Base-by-base conservation (phyloP, 2,888 invertebrate genomes). In the Agriopis aurantiaria region DNA sequence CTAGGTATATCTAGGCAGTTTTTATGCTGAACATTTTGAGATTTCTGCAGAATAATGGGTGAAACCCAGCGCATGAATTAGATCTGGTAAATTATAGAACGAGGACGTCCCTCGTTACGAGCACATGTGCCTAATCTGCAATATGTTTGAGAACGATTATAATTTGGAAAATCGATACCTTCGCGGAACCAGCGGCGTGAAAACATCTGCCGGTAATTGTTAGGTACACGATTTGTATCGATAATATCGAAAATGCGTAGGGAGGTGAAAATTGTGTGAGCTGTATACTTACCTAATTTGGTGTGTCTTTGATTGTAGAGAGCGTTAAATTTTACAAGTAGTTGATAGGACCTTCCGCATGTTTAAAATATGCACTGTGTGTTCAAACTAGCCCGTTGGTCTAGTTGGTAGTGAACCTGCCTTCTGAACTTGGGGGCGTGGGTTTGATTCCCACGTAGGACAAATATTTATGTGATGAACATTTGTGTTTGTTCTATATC, bases 131-230 rank as follows among this genome's bases (percentile, higher is more conserved):
- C 45, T 55, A 55, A 63, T 63, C 63, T 53, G 53, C 63, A 63
- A 55, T 43, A 23, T 61, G 61, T 51, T 52, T 51, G 41, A 40
- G 17, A 43, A 40, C 17, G 41, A 43, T 61, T 61, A 61, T 59
- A 59, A 59, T 52, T 52, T 61, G 12, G 14, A 61, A 61, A 61
- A 61, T 61, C 61, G 61, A 61, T 61, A 61, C 49, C 14, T 51
- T 11, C 61, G 52, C 12, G n/a, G 49, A 49, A n/a, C 8, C 40
- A 55, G 55, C 3, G 9, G 60, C 48, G 61, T 40, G 61, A 61
- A 52, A 61, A 53, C 62, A 52, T 5, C 33, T 45, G 45, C n/a
- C 33, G 33, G 33, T 46, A 53, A 62, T 53, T 59, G 33, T 33
- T 33, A 6, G 62, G 9, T 53, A 45, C 62, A 62, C 40, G 33